Evolutionary conservation across 2,797 vertebrate species (phyloP).

Genomic region (Acanthurus leucopareius): DNA sequence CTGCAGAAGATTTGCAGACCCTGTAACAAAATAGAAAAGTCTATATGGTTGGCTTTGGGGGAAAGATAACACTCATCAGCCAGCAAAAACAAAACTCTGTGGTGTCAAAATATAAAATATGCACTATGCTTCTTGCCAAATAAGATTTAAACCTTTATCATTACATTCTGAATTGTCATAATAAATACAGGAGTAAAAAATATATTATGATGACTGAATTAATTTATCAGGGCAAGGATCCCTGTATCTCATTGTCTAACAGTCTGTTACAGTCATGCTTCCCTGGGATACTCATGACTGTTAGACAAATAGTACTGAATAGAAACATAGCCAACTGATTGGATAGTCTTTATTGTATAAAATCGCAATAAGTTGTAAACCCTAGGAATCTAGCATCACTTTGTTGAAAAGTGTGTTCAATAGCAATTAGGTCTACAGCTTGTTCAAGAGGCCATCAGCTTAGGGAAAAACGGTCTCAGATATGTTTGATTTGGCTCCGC

Average conservation of each 20-base stretch:
- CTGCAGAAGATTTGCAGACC: no score
- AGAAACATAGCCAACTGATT: not conserved
- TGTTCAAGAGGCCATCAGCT: no score
- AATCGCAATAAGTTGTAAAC: no score
- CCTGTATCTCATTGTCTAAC: not conserved
- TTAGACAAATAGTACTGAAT: not conserved
- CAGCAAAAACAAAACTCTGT: not conserved
- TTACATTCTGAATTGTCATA: not conserved
- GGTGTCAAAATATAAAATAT: not conserved
- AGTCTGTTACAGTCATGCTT: not conserved
- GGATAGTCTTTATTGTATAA: no score
- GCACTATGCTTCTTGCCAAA: not conserved
- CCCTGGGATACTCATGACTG: no score
- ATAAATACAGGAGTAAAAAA: not conserved
- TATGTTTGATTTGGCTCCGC: no score
- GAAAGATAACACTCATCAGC: not conserved
- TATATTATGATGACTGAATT: not conserved
- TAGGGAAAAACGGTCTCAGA: no score
- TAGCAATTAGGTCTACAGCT: no score
- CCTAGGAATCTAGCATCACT: no score
- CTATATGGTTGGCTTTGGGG: no score
- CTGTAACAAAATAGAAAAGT: no score
- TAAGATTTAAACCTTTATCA: not conserved
- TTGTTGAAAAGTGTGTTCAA: no score
- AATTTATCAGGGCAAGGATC: not conserved